Conservation (phyloP, 37 sponge, comb jelly and placozoan genomes). For the Spongilla lacustris region DNA sequence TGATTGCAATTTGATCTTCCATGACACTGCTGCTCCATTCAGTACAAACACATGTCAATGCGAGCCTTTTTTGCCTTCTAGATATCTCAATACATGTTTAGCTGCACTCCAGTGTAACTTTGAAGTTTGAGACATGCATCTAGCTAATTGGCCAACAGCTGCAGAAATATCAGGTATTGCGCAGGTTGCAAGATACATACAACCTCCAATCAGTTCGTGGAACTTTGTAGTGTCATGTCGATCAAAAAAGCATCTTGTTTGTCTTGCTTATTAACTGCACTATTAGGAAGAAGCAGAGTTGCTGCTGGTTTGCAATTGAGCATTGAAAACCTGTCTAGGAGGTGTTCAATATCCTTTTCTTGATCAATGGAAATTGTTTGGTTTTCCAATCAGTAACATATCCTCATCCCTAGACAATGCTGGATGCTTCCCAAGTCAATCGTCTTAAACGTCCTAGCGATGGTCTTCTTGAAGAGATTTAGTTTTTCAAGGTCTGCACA, state of each 20-base stretch:
- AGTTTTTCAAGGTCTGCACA: background rate
- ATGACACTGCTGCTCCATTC: background rate
- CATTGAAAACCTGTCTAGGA: background rate
- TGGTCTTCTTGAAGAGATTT: background rate
- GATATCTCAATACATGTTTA: background rate
- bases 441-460: background rate
- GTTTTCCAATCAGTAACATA: background rate
- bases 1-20: background rate
- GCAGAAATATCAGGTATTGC: background rate
- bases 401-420: background rate
- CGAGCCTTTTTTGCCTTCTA: background rate
- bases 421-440: background rate
- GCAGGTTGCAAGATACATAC: background rate
- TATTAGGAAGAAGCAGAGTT: background rate
- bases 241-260: background rate
- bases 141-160: background rate
- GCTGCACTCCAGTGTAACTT: background rate
- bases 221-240: background rate
- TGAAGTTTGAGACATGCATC: background rate
- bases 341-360: background rate
- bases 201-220: background rate
- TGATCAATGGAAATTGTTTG: background rate
- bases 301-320: background rate
- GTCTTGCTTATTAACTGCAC: background rate
- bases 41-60: background rate